Conservation (phyloP, 2,797 vertebrate species). For the Alcedo quadribrachys region DNA sequence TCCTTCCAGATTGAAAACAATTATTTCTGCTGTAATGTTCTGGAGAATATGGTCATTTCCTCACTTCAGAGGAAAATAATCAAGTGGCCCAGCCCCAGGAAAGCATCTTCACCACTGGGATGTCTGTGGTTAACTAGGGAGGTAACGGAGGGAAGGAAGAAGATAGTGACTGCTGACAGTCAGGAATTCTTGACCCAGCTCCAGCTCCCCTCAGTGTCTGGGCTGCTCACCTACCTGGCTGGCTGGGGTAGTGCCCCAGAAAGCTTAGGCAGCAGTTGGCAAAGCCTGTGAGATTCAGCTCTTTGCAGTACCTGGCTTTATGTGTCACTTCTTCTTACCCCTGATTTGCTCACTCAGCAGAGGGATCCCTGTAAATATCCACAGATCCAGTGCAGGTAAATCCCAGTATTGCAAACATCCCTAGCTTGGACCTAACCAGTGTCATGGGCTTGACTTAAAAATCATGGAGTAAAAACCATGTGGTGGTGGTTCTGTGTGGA, state of each 20-base stretch:
- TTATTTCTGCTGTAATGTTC: background rate
- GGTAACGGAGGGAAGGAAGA: background rate
- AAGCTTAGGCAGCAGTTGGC: background rate
- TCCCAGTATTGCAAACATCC: background rate
- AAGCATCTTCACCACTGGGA: background rate
- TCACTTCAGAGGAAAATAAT: background rate
- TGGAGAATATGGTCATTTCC: background rate
- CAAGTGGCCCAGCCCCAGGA: background rate
- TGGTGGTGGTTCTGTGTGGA: accelerated
- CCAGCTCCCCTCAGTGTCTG: background rate
- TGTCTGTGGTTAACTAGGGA: background rate
- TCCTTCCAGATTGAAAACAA: background rate
- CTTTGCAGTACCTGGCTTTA: background rate
- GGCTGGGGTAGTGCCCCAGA: background rate
- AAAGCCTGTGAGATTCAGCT: background rate
- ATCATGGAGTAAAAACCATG: background rate
- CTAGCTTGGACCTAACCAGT: background rate
- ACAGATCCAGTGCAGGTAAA: background rate
- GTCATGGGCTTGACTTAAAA: background rate
- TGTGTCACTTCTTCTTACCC: background rate
- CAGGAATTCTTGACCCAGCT: background rate
- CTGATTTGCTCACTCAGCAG: background rate
- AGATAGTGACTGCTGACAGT: background rate
- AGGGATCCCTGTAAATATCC: background rate
- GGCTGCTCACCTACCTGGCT: background rate